These are phyloP conservation scores for Schizothorax lantsangensis DNA, from an alignment of 2,797 vertebrate genomes.

Conservation along the genomic window DNA sequence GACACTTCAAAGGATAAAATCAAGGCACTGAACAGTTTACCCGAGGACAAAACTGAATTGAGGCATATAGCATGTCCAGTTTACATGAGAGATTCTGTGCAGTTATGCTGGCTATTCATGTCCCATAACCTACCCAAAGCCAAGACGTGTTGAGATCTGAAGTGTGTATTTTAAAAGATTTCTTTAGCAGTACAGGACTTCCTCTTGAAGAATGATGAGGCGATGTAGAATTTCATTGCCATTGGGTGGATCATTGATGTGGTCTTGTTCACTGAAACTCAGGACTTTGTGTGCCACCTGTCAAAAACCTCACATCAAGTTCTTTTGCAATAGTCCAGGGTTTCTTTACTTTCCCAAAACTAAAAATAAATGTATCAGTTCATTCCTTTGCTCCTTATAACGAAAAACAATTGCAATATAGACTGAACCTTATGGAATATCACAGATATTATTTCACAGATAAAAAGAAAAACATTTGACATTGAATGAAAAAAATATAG, in stretches of 20 bases:
- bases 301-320: background rate
- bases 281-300: background rate
- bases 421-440: background rate
- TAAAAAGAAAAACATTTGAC: background rate
- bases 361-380: background rate
- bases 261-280: background rate
- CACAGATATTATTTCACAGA: background rate
- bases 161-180: background rate
- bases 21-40: background rate
- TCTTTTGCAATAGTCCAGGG: background rate
- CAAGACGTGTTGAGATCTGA: slow-evolving; percentile 7
- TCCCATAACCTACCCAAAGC: background rate
- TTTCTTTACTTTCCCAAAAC: background rate
- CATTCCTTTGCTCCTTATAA: background rate
- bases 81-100: background rate
- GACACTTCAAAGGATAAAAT: slow-evolving; percentile 1
- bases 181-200: background rate
- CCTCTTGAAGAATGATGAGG: background rate
- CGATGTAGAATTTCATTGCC: background rate
- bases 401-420: background rate
- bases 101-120: background rate
- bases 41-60: background rate
- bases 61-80: background rate
- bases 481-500: background rate
- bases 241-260: background rate